Conservation (phyloP, 2,797 vertebrate genomes). For the Numenius phaeopus region DNA sequence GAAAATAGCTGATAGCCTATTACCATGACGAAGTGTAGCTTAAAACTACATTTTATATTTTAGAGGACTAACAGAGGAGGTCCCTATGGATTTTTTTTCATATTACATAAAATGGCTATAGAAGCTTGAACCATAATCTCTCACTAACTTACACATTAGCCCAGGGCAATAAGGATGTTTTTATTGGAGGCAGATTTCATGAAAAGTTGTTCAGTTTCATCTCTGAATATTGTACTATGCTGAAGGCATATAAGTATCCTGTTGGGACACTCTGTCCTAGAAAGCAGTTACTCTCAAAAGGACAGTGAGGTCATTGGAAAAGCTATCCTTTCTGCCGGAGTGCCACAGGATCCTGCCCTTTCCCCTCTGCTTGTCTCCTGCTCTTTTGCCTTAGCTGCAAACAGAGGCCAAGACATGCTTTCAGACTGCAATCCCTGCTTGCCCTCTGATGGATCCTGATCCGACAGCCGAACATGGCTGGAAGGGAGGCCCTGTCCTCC, state of each 20-base stretch:
- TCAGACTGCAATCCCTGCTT: background rate
- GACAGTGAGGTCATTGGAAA: background rate
- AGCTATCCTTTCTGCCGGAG: background rate
- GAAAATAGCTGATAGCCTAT: conserved; percentile 59
- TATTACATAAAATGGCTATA: conserved; percentile 62
- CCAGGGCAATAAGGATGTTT: conserved; percentile 75
- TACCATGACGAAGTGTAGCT: conserved; percentile 68
- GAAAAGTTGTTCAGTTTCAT: conserved; percentile 60
- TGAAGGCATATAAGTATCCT: conserved; percentile 38
- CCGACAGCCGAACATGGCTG: accelerated
- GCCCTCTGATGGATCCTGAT: background rate
- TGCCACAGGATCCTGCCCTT: background rate
- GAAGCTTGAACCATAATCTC: conserved; percentile 68
- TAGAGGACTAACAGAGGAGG: conserved; percentile 60
- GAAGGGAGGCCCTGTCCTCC: background rate
- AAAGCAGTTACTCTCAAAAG: conserved; percentile 32
- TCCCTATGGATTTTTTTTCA: conserved; percentile 61
- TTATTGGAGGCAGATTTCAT: conserved; percentile 75
- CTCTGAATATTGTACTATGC: conserved; percentile 13
- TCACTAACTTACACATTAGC: conserved; percentile 70
- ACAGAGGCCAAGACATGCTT: background rate
- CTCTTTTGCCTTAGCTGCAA: background rate
- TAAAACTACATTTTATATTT: conserved; percentile 71
- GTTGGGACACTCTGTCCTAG: conserved; percentile 24
- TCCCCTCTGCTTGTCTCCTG: background rate